A percentile compares a stretch with the other conserved stretches of the same genome.
These are phyloP conservation scores for Sorex araneus DNA, from an alignment of 2,113 vertebrate species.

Conservation along the genomic window DNA sequence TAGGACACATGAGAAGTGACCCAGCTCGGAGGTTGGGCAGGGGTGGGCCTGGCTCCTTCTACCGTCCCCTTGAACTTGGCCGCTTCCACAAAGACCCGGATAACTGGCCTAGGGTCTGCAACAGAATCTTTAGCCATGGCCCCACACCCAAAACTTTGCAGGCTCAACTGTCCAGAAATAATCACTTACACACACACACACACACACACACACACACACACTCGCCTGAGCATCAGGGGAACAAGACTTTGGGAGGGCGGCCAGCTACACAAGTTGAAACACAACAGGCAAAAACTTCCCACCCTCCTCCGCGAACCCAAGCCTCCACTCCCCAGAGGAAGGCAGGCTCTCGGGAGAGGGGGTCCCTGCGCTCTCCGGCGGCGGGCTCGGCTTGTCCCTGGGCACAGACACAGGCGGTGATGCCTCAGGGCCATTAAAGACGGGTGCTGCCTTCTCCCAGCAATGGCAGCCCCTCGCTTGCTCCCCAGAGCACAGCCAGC, in stretches of 20 bases:
- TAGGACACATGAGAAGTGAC: neutral
- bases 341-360: neutral
- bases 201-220: no score
- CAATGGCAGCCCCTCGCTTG: neutral
- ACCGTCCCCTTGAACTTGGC: neutral
- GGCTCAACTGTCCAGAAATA: constrained; percentile 34
- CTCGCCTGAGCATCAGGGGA: neutral
- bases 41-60: neutral
- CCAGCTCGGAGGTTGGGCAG: neutral
- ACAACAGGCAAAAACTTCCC: constrained; percentile 58
- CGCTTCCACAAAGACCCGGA: neutral
- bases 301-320: neutral
- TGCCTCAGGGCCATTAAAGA: constrained; percentile 47
- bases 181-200: neutral
- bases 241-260: neutral
- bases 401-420: constrained; percentile 8
- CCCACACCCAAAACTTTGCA: neutral
- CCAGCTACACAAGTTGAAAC: constrained; percentile 39
- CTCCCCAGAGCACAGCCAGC: neutral
- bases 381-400: no score
- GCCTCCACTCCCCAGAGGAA: neutral
- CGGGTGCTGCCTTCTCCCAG: neutral
- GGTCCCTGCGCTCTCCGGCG: no score
- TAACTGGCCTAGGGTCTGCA: neutral
- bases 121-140: neutral